Base-by-base conservation (phyloP, 2,888 invertebrate species). In the Sesia apiformis region DNA sequence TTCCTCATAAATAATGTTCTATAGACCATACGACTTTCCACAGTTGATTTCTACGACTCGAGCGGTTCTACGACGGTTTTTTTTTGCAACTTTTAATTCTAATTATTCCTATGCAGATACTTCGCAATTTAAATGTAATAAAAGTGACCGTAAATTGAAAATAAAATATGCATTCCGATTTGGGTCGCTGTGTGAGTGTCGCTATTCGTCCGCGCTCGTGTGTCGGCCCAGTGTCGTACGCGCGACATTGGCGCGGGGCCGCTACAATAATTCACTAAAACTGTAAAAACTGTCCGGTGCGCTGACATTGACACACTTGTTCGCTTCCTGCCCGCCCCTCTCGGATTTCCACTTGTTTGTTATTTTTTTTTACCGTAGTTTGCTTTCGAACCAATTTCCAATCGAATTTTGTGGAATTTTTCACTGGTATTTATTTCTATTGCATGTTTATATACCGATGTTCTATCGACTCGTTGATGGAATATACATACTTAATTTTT, bases 251-350 rank as follows among this genome's bases (percentile, higher is more conserved):
- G 52, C 52, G 41, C 3, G 43, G 52, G 49, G 40, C 49, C 41
- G 52, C 39, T 46, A 63, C 60, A 64, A 69, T 69, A 68, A 69
- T 67, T 72, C 64, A 70, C 69, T 58, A 64, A 59, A 64, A 63
- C 63, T 62, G 64, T 65, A 63, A 71, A 78, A 76, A 72, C n/a
- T 46, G 46, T 7, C 46, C 46, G 52, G 40, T 52, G 75, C 75
- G 73, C 68, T 80, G 87, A 83, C 87, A 86, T 85, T 87, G 87
- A 86, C 86, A 86, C 81, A 83, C 70, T 81, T 85, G 72, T 65
- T 69, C 67, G 65, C 72, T 79, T 78, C 77, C 81, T 75, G 74
- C 69, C 70, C 67, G 65, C 69, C 67, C 63, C n/a, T 53, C 57
- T 53, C 53, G 46, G 39, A 39, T 69, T 67, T 67, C 63, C 66